Evolutionary conservation across 2,113 vertebrate species (phyloP), one percentile per base, ranked within the genome.

Genomic region (Hepsetus odoe): DNA sequence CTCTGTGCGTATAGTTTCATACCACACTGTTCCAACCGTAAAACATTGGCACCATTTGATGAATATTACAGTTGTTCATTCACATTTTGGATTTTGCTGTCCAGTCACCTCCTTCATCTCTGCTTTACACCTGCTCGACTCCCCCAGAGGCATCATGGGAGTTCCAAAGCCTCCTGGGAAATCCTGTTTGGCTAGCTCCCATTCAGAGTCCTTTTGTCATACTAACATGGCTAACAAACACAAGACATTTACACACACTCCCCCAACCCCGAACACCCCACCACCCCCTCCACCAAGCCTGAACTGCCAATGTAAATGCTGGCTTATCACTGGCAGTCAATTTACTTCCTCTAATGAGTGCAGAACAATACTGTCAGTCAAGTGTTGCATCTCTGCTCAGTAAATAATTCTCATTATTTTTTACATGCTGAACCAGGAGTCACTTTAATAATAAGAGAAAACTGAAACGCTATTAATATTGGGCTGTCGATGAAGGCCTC

Each of bases 121-220:
- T 89, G 91, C 90, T 84, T 87, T 88, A 87, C 91, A 93, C 91
- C 90, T 93, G 92, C 90, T 89, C 89, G 87, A 85, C 89, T 77
- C 83, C 89, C 87, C 88, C 84, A 76, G 83, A 89, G 89, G 91
- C 88, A 85, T 83, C 85, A 83, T 83, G 85, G 67, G 81, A 77
- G 66, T 40, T 77, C 55, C 80, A 51, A 35, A 75, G 74, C 55
- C 80, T 71, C 68, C 61, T 76, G 78, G 82, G 78, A 84, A 33
- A 67, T 14, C 44, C 59, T 49, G 55, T 33, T 44, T 22, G 58
- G 58, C 46, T 68, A 46, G 49, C 73, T 77, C 77, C 69, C 77
- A 74, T 76, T 76, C 77, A 84, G 83, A 82, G 78, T 87, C 74
- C 80, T 85, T 88, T 90, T 87, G 80, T 86, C 78, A 49, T 88